A percentile compares a stretch with the other conserved stretches of the same genome.
phyloP scores from a whole-genome alignment of 2,797 vertebrate genomes.

The Anguilla obscura region DNA sequence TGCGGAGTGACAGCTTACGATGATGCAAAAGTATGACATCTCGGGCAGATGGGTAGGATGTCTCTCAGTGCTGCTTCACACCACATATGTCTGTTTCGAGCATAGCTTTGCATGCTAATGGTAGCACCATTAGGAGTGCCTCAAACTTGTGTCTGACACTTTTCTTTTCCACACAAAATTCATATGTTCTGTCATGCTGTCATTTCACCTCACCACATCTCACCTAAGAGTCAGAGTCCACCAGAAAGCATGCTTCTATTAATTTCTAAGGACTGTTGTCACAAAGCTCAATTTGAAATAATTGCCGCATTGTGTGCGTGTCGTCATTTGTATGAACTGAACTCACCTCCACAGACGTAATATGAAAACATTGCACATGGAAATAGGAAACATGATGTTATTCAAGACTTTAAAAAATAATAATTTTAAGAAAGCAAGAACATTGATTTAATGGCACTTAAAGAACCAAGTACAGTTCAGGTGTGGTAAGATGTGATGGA shows the following conservation, averaged over 20 bases:
- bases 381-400: neutral
- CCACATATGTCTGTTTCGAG: no score
- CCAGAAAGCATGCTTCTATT: neutral
- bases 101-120: neutral
- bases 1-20: neutral
- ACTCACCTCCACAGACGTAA: neutral
- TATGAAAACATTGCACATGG: neutral
- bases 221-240: neutral
- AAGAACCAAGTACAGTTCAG: neutral
- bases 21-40: constrained; percentile 1
- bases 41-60: neutral
- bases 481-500: neutral
- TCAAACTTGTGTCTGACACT: neutral
- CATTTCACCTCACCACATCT: neutral
- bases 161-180: neutral
- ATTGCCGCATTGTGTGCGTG: neutral
- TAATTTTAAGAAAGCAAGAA: neutral
- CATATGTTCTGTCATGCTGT: neutral
- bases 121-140: neutral
- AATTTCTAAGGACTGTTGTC: neutral
- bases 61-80: neutral
- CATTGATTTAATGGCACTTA: neutral
- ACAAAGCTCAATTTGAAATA: neutral
- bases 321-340: neutral
- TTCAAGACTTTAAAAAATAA: neutral